Evolutionary conservation across 1,140 invertebrate species (phyloP).

Genomic region (Dendroctonus valens): DNA sequence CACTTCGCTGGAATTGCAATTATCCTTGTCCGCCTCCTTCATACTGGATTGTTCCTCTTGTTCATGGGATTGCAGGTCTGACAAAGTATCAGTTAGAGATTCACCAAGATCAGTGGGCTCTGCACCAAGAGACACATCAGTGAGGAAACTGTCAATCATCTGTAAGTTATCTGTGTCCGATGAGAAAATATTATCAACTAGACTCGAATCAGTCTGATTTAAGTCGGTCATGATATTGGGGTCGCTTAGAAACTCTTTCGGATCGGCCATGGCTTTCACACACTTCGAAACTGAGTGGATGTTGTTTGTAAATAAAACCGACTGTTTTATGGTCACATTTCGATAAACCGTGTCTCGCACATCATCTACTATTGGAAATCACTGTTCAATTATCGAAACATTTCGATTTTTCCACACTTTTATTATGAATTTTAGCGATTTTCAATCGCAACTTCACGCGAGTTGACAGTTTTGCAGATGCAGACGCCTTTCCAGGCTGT

Average conservation of each 20-base stretch:
- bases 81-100: constrained; percentile 9
- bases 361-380: too few relatives aligned
- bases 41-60: constrained; percentile 8
- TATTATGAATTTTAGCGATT: too few relatives aligned
- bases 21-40: constrained; percentile 29
- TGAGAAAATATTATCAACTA: constrained; percentile 28
- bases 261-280: constrained; percentile 27
- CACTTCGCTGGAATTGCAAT: constrained; percentile 35
- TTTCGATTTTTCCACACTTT: too few relatives aligned
- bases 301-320: too few relatives aligned
- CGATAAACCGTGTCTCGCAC: too few relatives aligned
- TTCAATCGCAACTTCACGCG: too few relatives aligned
- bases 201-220: constrained; percentile 21
- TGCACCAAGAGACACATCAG: constrained; percentile 13
- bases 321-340: too few relatives aligned
- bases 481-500: too few relatives aligned
- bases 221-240: constrained; percentile 34
- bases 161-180: constrained; percentile 24
- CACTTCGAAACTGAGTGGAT: too few relatives aligned
- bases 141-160: constrained; percentile 27
- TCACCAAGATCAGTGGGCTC: constrained; percentile 8
- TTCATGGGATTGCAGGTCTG: constrained; percentile 14
- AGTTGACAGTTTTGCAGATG: too few relatives aligned
- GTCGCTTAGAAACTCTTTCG: constrained; percentile 37
- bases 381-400: too few relatives aligned